A percentile compares a stretch with the other conserved stretches of the same genome.
Evolutionary conservation across 2,797 vertebrate genomes (phyloP).

Genomic region (Pyrocephalus nanus): DNA sequence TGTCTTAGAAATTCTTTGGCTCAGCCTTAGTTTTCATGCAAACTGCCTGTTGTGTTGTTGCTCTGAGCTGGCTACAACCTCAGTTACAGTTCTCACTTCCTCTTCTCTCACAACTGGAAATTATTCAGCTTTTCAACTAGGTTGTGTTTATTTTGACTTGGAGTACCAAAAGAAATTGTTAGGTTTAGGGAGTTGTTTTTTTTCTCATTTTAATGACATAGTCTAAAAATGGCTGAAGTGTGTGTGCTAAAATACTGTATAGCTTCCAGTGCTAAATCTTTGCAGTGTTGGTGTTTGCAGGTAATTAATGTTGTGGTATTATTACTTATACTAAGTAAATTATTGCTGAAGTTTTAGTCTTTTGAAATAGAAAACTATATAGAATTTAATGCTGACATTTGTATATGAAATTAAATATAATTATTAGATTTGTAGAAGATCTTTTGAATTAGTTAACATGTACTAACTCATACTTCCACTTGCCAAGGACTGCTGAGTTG

Average conservation of each 20-base stretch:
- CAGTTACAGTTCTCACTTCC: not conserved
- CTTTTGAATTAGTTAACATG: not conserved
- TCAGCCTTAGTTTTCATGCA: not conserved
- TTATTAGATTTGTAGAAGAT: not conserved
- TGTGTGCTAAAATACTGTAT: not conserved
- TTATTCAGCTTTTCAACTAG: not conserved
- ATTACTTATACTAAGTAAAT: not conserved
- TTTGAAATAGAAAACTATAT: slow-evolving; percentile 2
- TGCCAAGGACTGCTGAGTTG: not conserved
- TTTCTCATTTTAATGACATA: not conserved
- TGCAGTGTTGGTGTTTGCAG: not conserved
- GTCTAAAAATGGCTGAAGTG: not conserved
- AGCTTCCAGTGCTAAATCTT: not conserved
- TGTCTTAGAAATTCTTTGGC: not conserved
- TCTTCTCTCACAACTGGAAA: not conserved
- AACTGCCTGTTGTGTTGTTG: not conserved
- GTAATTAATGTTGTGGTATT: not conserved
- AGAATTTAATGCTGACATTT: slow-evolving; percentile 10
- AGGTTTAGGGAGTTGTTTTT: not conserved
- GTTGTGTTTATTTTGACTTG: not conserved
- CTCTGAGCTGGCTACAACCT: not conserved
- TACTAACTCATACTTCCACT: not conserved
- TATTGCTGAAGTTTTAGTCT: not conserved
- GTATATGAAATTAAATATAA: not conserved
- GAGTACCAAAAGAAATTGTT: not conserved